Evolutionary conservation across 2,888 invertebrate genomes (phyloP).

Genomic region (Cerceris ruficornis): DNA sequence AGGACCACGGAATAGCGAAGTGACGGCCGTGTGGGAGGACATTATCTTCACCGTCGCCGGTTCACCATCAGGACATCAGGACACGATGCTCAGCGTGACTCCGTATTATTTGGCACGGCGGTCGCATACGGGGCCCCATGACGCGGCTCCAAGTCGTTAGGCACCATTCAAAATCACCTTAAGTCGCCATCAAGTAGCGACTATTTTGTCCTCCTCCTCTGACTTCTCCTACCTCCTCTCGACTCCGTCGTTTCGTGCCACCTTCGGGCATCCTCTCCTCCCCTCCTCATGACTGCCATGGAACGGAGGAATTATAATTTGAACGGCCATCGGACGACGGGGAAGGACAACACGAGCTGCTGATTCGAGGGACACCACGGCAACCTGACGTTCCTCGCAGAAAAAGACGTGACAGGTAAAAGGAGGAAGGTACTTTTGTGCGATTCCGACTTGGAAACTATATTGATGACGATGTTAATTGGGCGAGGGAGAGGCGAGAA

Average conservation of each 20-base stretch:
- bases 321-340: conserved; percentile 52
- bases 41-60: conserved; percentile 72
- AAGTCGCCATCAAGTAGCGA: conserved; percentile 80
- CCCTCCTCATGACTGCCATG: conserved; percentile 25
- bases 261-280: conserved; percentile 1
- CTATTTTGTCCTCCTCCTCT: conserved; percentile 72
- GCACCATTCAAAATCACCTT: conserved; percentile 80
- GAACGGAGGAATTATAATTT: conserved; percentile 67
- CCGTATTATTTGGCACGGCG: conserved; percentile 78
- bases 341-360: conserved; percentile 51
- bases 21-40: conserved; percentile 79
- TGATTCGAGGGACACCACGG: conserved; percentile 54
- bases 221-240: conserved; percentile 20
- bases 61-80: conserved; percentile 71
- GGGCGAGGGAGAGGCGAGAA: neutral
- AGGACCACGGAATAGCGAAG: conserved; percentile 76
- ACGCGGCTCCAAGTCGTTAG: conserved; percentile 79
- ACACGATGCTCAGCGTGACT: conserved; percentile 77
- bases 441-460: conserved; percentile 3
- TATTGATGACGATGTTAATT: conserved; percentile 33
- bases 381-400: conserved; percentile 43
- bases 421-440: conserved; percentile 35
- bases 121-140: conserved; percentile 74
- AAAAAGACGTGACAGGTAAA: conserved; percentile 43
- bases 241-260: neutral